Evolutionary conservation across 2,797 vertebrate species (phyloP).

Genomic region (Monodelphis domestica): DNA sequence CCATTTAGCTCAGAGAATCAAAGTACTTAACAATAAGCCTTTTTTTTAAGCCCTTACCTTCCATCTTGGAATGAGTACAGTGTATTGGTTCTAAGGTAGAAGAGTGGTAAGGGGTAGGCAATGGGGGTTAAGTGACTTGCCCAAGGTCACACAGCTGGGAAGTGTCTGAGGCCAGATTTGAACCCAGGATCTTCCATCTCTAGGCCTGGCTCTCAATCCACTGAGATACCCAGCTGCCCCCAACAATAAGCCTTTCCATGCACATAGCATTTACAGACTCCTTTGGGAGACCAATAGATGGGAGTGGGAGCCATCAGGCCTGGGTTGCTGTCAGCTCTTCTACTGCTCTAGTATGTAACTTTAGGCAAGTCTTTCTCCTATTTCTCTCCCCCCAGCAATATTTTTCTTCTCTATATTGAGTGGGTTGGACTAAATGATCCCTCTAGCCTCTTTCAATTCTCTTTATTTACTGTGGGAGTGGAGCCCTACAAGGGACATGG

Average conservation of each 20-base stretch:
- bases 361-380: background rate
- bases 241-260: background rate
- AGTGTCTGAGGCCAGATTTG: too few species aligned
- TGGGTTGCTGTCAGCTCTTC: background rate
- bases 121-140: too few species aligned
- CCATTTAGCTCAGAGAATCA: background rate
- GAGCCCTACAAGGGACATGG: background rate
- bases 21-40: background rate
- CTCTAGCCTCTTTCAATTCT: background rate
- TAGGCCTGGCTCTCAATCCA: too few species aligned
- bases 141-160: too few species aligned
- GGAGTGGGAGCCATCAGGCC: background rate
- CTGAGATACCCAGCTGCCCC: too few species aligned
- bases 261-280: background rate
- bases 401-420: background rate
- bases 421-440: background rate
- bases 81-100: too few species aligned
- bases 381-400: background rate
- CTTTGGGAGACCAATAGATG: background rate
- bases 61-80: too few species aligned
- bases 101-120: too few species aligned
- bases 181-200: too few species aligned
- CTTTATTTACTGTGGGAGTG: background rate
- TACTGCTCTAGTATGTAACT: background rate
- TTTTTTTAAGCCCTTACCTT: too few species aligned